A percentile compares a stretch with the other conserved stretches of the same genome.
These are phyloP conservation scores for Tympanuchus pallidicinctus DNA, from an alignment of 2,113 vertebrate genomes.

Conservation along the genomic window DNA sequence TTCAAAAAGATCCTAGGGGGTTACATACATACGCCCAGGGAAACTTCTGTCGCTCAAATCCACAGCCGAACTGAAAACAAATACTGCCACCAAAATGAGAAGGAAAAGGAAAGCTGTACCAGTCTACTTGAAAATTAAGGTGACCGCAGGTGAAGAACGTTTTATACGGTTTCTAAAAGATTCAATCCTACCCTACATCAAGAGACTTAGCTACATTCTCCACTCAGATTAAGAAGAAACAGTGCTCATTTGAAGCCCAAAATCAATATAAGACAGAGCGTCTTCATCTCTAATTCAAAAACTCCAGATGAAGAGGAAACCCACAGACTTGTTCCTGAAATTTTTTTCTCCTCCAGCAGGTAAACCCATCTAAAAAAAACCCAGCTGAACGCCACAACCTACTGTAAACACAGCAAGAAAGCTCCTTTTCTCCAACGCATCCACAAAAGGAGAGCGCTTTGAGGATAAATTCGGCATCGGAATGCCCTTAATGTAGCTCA, in stretches of 20 bases:
- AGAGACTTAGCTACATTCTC: background rate
- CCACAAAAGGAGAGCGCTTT: rapidly evolving
- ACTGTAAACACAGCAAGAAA: background rate
- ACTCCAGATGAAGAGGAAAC: background rate
- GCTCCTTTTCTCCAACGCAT: background rate
- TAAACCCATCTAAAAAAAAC: background rate
- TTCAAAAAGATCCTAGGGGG: conserved; percentile 28
- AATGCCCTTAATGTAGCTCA: background rate
- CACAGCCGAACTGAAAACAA: background rate
- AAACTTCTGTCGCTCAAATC: background rate
- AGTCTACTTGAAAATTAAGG: background rate
- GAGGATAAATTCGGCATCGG: background rate
- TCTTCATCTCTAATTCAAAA: conserved; percentile 6
- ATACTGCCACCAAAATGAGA: background rate
- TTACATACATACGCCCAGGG: background rate
- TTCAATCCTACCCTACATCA: background rate
- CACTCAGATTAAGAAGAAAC: background rate
- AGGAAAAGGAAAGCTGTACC: background rate
- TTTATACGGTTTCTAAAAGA: background rate
- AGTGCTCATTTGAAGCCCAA: background rate
- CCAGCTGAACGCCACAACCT: background rate
- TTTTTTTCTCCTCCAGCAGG: background rate
- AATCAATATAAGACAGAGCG: background rate
- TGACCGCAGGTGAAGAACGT: background rate
- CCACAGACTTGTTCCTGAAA: background rate